phyloP scores from a whole-genome alignment of 2,113 vertebrate genomes.

The Channa argus region DNA sequence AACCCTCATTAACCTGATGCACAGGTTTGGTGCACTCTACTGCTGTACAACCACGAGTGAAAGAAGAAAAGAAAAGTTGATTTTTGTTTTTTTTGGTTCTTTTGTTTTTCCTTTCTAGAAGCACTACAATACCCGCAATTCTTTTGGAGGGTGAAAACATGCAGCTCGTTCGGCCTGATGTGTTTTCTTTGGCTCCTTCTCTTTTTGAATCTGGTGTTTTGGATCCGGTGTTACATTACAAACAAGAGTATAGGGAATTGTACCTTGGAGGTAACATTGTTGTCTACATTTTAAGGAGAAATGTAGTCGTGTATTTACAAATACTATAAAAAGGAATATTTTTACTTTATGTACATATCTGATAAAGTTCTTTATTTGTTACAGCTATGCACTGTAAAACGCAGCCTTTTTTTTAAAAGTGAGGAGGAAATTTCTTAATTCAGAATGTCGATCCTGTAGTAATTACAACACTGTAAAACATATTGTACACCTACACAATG shows the following conservation, averaged over 20 bases:
- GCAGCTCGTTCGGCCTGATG: conserved; percentile 88
- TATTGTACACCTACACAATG: conserved; percentile 93
- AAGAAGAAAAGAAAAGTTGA: conserved; percentile 73
- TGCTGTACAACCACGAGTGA: conserved; percentile 69
- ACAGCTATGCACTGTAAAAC: conserved; percentile 99
- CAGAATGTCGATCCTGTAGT: conserved; percentile 95
- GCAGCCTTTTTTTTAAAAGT: conserved; percentile 96
- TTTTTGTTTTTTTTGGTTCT: conserved; percentile 43
- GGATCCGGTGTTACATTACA: conserved; percentile 90
- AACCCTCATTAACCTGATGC: conserved; percentile 76
- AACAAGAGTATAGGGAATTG: conserved; percentile 83
- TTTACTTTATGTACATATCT: conserved; percentile 99
- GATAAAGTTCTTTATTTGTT: conserved; percentile 97
- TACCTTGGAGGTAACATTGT: conserved; percentile 86
- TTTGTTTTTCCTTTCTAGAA: conserved; percentile 74
- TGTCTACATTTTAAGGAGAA: conserved; percentile 88
- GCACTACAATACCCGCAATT: conserved; percentile 87
- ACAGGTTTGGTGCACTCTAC: conserved; percentile 72
- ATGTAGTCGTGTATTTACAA: conserved; percentile 96
- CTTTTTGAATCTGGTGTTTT: conserved; percentile 84
- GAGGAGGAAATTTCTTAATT: conserved; percentile 96
- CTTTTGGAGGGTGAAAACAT: conserved; percentile 88
- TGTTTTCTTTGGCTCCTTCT: conserved; percentile 64
- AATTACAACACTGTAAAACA: conserved; percentile 89
- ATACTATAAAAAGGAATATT: conserved; percentile 95